A percentile compares a stretch with the other conserved stretches of the same genome.
These are phyloP conservation scores for Phrynocephalus guinanensis DNA, from an alignment of 2,797 vertebrate genomes.

Conservation along the genomic window DNA sequence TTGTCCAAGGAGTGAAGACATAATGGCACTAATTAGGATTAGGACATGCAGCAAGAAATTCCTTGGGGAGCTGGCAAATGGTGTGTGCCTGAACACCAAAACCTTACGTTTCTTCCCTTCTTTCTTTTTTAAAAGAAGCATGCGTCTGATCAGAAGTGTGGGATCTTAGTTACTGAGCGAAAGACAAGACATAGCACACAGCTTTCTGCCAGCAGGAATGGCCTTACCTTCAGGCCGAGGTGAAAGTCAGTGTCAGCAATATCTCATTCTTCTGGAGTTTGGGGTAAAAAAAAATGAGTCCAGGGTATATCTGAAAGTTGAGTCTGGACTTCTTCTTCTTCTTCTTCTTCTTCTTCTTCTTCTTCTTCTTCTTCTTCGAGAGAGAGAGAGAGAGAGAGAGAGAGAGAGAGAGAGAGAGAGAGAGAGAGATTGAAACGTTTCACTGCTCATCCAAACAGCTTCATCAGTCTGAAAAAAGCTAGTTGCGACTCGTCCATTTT, in stretches of 20 bases:
- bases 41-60: neutral
- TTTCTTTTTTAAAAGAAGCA: neutral
- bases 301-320: too few species aligned
- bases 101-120: neutral
- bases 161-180: neutral
- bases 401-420: too few species aligned
- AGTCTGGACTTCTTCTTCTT: too few species aligned
- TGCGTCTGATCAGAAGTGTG: neutral
- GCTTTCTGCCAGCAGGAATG: too few species aligned
- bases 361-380: too few species aligned
- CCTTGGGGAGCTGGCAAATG: neutral
- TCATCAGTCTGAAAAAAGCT: too few species aligned
- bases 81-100: neutral
- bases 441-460: too few species aligned
- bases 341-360: too few species aligned
- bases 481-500: too few species aligned
- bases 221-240: neutral
- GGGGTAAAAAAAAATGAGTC: too few species aligned
- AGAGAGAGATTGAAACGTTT: too few species aligned
- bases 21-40: slow-evolving; percentile 18
- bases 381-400: too few species aligned
- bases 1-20: neutral
- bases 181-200: neutral
- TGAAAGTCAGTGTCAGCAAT: neutral
- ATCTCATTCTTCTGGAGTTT: neutral